phyloP scores from a whole-genome alignment of 2,888 invertebrate species.

The Synergus japonicus region DNA sequence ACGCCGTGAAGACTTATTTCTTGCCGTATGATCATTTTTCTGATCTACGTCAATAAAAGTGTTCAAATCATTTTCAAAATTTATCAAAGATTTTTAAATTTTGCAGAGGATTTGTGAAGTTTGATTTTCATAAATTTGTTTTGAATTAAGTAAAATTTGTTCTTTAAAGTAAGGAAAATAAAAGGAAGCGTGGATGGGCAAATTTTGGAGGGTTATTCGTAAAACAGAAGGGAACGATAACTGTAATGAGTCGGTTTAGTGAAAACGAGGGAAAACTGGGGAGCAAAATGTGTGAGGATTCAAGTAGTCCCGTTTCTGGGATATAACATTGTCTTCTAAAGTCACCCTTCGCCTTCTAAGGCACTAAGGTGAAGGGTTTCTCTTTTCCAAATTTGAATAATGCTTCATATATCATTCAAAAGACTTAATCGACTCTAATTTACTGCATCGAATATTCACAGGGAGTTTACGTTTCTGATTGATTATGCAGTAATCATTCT shows the following conservation, averaged over 20 bases:
- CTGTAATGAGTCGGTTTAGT: background rate
- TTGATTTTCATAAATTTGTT: too few species aligned
- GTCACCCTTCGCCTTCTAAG: background rate
- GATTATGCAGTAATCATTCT: background rate
- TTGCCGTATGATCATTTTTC: too few species aligned
- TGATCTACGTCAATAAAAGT: too few species aligned
- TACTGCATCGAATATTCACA: background rate
- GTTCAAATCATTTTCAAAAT: too few species aligned
- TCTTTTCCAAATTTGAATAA: background rate
- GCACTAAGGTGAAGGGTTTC: background rate
- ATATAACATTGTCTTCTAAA: background rate
- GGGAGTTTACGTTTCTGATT: background rate
- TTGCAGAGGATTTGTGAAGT: too few species aligned
- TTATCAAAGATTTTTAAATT: too few species aligned
- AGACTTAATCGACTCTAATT: background rate
- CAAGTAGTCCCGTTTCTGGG: background rate
- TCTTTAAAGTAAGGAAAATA: too few species aligned
- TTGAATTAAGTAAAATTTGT: background rate
- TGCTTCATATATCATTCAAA: background rate
- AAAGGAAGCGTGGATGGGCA: background rate
- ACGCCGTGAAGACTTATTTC: background rate
- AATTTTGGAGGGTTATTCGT: background rate
- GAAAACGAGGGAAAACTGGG: background rate
- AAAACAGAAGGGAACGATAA: background rate
- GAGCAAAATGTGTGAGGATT: background rate